phyloP scores from a whole-genome alignment of 2,888 invertebrate species.

The Ophion slaviceki region DNA sequence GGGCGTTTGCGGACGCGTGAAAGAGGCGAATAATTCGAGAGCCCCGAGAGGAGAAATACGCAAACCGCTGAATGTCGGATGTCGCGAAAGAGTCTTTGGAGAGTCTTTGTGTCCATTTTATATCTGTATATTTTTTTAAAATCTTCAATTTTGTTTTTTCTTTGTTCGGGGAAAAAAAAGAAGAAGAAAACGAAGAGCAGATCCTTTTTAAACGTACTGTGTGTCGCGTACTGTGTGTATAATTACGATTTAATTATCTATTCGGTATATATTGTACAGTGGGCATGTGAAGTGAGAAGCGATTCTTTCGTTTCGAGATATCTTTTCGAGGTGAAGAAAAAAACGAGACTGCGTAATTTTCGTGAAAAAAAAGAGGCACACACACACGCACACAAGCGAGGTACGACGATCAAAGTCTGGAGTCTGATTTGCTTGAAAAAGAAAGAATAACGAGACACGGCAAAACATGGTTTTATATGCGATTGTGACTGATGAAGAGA shows the following conservation, averaged over 20 bases:
- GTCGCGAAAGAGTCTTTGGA: conserved; percentile 44
- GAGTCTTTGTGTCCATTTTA: conserved; percentile 45
- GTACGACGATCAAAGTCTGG: not conserved
- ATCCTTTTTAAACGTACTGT: conserved; percentile 45
- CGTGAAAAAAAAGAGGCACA: not conserved
- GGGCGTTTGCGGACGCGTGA: conserved; percentile 28
- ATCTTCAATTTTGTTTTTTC: not conserved
- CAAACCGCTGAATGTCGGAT: conserved; percentile 26
- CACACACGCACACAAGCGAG: not conserved
- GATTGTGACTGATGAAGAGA: conserved; percentile 56
- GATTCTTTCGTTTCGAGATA: not conserved
- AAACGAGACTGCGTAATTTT: conserved; percentile 13
- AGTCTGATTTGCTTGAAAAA: not conserved
- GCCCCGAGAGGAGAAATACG: not conserved
- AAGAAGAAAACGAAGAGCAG: not conserved
- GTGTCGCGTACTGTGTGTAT: conserved; percentile 39
- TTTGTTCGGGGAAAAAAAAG: not conserved
- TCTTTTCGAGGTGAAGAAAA: too few species aligned
- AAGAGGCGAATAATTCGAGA: conserved; percentile 27
- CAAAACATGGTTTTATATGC: conserved; percentile 62
- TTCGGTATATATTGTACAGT: conserved; percentile 53
- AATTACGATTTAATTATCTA: conserved; percentile 25
- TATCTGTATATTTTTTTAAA: conserved; percentile 60
- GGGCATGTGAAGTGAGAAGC: conserved; percentile 7
- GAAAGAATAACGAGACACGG: conserved; percentile 30